A percentile compares a stretch with the other conserved stretches of the same genome.
These are phyloP conservation scores for Heliocidaris tuberculata DNA, from an alignment of 35 echinoderm and acorn worm genomes.

Conservation along the genomic window DNA sequence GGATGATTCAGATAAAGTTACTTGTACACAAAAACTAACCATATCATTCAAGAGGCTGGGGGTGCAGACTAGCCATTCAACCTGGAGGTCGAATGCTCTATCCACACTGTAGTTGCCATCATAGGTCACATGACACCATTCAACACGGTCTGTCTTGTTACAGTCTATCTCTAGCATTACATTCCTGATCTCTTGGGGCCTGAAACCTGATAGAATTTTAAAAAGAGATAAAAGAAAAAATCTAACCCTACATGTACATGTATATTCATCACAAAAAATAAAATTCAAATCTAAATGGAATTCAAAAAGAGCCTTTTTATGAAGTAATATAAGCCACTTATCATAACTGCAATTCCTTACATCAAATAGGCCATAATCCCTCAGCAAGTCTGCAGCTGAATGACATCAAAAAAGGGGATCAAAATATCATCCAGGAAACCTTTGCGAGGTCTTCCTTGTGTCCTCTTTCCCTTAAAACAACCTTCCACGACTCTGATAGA, in stretches of 20 bases:
- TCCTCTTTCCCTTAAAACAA: too few relatives aligned
- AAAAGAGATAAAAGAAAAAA: background rate
- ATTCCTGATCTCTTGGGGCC: conserved; percentile 55
- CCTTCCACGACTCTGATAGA: too few relatives aligned
- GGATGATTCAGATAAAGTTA: too few relatives aligned
- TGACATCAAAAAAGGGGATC: too few relatives aligned
- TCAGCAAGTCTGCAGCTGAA: too few relatives aligned
- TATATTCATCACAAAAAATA: background rate
- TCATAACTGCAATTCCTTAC: too few relatives aligned
- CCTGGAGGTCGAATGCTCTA: conserved; percentile 80
- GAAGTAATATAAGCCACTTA: background rate
- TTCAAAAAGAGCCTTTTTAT: background rate
- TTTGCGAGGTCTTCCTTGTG: too few relatives aligned
- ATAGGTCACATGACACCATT: conserved; percentile 87
- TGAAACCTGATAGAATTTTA: background rate
- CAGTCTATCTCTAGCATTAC: conserved; percentile 74
- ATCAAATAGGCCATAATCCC: too few relatives aligned
- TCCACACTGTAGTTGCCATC: conserved; percentile 67
- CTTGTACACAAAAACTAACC: conserved; percentile 47
- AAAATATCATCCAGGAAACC: too few relatives aligned
- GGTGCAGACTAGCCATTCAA: conserved; percentile 87
- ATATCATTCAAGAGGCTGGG: conserved; percentile 71
- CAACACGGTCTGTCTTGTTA: conserved; percentile 62
- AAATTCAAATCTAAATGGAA: background rate
- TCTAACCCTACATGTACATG: background rate